These are phyloP conservation scores for Lasius fuliginosus DNA, from an alignment of 2,888 invertebrate genomes.

Conservation along the genomic window DNA sequence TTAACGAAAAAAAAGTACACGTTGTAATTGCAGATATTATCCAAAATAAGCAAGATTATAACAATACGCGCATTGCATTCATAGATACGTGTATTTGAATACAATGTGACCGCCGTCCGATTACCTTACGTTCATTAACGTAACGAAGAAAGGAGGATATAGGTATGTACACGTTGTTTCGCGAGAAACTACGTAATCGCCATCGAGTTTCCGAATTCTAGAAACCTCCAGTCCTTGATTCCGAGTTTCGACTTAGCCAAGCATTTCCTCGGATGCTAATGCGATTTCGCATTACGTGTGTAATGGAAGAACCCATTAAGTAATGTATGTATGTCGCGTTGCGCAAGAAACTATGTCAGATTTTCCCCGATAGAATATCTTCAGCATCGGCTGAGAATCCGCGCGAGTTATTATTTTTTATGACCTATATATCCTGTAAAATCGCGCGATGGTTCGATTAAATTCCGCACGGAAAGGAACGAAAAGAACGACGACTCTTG, in stretches of 20 bases:
- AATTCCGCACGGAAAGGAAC: background rate
- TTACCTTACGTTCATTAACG: conserved; percentile 50
- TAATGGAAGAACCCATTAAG: conserved; percentile 70
- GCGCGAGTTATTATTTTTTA: background rate
- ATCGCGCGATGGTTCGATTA: conserved; percentile 31
- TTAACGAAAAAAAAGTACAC: background rate
- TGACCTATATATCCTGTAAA: background rate
- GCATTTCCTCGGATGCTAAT: conserved; percentile 63
- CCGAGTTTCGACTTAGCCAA: conserved; percentile 59
- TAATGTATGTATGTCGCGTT: conserved; percentile 23
- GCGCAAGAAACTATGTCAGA: conserved; percentile 22
- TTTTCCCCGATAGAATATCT: conserved; percentile 18
- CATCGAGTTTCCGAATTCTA: conserved; percentile 58
- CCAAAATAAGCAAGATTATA: conserved; percentile 15
- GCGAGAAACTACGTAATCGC: conserved; percentile 50
- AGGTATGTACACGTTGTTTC: conserved; percentile 51
- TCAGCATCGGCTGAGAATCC: background rate
- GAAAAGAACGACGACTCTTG: background rate
- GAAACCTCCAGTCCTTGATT: conserved; percentile 49
- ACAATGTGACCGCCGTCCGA: conserved; percentile 40
- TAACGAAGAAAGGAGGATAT: conserved; percentile 38
- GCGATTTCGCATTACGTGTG: conserved; percentile 67
- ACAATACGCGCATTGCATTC: background rate
- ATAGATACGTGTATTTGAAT: conserved; percentile 14
- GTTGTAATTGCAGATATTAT: conserved; percentile 2